These are phyloP conservation scores for Amiota minor DNA, from an alignment of 2,888 invertebrate species.

Conservation along the genomic window DNA sequence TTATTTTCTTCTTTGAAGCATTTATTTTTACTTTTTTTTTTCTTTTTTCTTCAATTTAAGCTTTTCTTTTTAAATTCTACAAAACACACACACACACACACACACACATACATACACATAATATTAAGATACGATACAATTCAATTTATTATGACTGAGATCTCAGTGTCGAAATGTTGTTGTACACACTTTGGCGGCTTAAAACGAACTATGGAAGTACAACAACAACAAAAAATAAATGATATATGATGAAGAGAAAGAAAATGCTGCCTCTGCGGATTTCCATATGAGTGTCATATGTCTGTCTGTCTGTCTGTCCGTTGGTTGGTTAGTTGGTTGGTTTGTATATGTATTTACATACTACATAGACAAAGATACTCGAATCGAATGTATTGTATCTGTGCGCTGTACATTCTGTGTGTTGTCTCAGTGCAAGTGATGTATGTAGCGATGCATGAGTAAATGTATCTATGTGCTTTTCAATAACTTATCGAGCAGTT, in stretches of 20 bases:
- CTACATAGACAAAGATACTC: neutral
- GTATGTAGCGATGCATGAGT: no score
- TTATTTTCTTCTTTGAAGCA: neutral
- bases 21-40: constrained; percentile 32
- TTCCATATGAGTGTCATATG: constrained; percentile 4
- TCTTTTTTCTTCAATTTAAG: constrained; percentile 41
- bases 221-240: neutral
- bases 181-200: constrained; percentile 54
- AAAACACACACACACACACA: constrained; percentile 34
- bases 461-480: constrained; percentile 31
- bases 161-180: constrained; percentile 50
- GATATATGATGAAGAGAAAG: neutral
- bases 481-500: constrained; percentile 50
- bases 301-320: constrained; percentile 7
- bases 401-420: neutral
- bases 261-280: constrained; percentile 15
- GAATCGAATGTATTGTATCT: no score
- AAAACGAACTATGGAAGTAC: constrained; percentile 19
- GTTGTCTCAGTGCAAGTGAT: no score
- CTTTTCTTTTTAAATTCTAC: constrained; percentile 42
- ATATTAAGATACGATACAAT: constrained; percentile 28
- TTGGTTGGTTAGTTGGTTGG: neutral
- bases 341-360: neutral
- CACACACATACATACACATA: neutral
- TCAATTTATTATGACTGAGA: constrained; percentile 31